Conservation (phyloP, 2,888 invertebrate genomes). For the Trichopoda pennipes region DNA sequence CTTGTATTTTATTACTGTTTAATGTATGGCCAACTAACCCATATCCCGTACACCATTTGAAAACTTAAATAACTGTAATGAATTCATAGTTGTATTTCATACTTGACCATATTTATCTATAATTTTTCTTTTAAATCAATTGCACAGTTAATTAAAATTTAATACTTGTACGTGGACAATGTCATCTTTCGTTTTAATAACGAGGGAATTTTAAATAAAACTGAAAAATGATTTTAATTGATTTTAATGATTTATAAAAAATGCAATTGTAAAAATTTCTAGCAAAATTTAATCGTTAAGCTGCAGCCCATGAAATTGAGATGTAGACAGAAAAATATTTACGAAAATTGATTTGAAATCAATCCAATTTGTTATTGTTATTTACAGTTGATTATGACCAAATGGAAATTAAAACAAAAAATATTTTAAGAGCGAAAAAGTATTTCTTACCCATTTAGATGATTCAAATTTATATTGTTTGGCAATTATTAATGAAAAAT, state of each 20-base stretch:
- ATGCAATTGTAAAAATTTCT: neutral
- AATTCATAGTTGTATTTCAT: too few relatives aligned
- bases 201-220: constrained; percentile 2
- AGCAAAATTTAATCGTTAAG: neutral
- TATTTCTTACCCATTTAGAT: too few relatives aligned
- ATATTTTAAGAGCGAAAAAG: too few relatives aligned
- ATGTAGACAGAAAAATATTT: neutral
- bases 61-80: too few relatives aligned
- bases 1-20: neutral
- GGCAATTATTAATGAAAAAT: too few relatives aligned
- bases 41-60: neutral
- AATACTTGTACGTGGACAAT: constrained; percentile 12
- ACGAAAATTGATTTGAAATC: neutral
- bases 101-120: too few relatives aligned
- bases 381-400: too few relatives aligned
- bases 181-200: neutral
- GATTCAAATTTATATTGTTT: too few relatives aligned
- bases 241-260: neutral
- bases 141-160: constrained; percentile 42
- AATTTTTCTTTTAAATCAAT: constrained; percentile 12
- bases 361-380: neutral
- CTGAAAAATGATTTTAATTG: constrained; percentile 26
- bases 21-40: constrained; percentile 40
- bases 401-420: too few relatives aligned
- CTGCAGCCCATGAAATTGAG: neutral